Conservation (phyloP, 2,888 invertebrate genomes). For the Gnatocerus cornutus region DNA sequence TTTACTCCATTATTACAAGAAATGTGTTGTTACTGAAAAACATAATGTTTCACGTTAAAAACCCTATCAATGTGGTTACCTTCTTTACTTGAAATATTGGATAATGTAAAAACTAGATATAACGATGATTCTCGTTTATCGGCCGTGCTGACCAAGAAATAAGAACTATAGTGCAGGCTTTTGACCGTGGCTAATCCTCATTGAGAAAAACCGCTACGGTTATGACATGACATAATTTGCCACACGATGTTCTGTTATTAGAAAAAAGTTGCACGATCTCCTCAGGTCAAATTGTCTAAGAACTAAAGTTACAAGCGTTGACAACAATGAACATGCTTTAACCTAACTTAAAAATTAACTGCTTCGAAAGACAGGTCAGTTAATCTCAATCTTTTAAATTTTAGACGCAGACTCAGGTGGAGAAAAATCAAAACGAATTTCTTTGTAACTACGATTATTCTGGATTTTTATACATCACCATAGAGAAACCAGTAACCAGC, state of each 20-base stretch:
- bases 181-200: constrained; percentile 53
- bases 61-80: background rate
- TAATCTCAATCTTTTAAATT: too few species aligned
- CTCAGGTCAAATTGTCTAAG: constrained; percentile 51
- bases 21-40: too few species aligned
- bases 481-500: too few species aligned
- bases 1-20: too few species aligned
- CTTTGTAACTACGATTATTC: too few species aligned
- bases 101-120: constrained; percentile 11
- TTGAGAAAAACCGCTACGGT: constrained; percentile 57
- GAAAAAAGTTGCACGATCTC: constrained; percentile 54
- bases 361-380: background rate
- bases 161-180: constrained; percentile 38
- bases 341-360: constrained; percentile 8
- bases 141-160: constrained; percentile 24
- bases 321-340: constrained; percentile 10
- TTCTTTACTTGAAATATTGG: constrained; percentile 11
- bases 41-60: background rate
- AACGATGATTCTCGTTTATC: constrained; percentile 9
- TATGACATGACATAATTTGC: constrained; percentile 57
- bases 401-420: too few species aligned
- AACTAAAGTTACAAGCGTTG: constrained; percentile 20
- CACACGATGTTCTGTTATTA: constrained; percentile 55
- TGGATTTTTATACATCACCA: too few species aligned
- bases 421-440: too few species aligned